Conservation (phyloP, 2,113 vertebrate species). For the Numida meleagris region DNA sequence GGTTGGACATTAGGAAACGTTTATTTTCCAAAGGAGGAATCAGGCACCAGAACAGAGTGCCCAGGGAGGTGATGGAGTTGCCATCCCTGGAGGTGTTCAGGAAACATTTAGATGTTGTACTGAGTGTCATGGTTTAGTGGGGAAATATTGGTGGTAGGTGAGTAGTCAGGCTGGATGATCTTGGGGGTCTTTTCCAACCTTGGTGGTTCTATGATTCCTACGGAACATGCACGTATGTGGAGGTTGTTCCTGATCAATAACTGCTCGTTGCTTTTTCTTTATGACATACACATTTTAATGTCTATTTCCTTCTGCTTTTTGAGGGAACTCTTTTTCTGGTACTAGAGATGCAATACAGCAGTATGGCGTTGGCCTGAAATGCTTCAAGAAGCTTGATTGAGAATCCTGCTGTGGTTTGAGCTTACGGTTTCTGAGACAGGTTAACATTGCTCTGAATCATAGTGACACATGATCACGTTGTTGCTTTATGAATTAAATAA, state of each 20-base stretch:
- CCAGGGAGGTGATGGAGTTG: no score
- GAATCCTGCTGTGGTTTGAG: constrained; percentile 18
- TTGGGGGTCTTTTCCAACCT: no score
- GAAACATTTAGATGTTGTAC: no score
- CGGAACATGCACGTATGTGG: not conserved
- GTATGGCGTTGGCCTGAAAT: not conserved
- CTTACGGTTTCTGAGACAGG: not conserved
- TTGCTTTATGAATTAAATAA: constrained; percentile 36
- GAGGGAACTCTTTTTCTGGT: not conserved
- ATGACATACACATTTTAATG: not conserved
- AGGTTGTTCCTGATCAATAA: not conserved
- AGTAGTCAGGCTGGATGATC: no score
- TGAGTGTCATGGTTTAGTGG: no score
- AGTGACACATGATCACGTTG: not conserved
- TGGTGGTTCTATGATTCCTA: not conserved
- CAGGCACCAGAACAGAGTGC: no score
- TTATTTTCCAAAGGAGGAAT: no score
- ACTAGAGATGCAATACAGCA: not conserved
- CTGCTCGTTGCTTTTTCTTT: constrained; percentile 1
- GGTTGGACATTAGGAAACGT: no score
- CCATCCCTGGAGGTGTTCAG: no score
- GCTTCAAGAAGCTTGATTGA: constrained; percentile 1
- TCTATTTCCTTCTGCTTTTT: not conserved
- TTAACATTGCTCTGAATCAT: constrained; percentile 1
- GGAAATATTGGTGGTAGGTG: no score